Percentiles rank a stretch among this genome's conserved stretches.
phyloP scores from a whole-genome alignment of 2,113 vertebrate species.

The Spheniscus mendiculus region DNA sequence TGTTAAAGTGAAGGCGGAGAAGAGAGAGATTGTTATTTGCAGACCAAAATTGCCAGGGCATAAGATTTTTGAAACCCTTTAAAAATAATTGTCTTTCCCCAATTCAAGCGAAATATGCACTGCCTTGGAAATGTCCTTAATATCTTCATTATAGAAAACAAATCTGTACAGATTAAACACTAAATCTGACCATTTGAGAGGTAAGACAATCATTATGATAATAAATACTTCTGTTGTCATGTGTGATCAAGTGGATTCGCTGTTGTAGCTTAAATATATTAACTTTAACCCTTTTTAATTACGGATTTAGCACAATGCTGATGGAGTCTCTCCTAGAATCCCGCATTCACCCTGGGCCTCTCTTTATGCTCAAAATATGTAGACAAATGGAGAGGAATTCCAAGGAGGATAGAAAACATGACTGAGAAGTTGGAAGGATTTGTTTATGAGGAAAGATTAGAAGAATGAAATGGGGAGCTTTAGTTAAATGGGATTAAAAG shows the following conservation, averaged over 20 bases:
- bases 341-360: slow-evolving; percentile 2
- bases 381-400: slow-evolving; percentile 51
- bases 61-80: background rate
- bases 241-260: slow-evolving; percentile 48
- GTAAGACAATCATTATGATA: slow-evolving; percentile 56
- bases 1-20: background rate
- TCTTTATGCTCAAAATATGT: slow-evolving; percentile 59
- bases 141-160: slow-evolving; percentile 46
- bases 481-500: slow-evolving; percentile 51
- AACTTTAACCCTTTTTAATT: slow-evolving; percentile 66
- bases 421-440: slow-evolving; percentile 50
- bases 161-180: slow-evolving; percentile 56
- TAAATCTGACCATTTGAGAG: slow-evolving; percentile 52
- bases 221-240: slow-evolving; percentile 62
- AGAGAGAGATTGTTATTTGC: background rate
- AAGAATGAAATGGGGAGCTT: slow-evolving; percentile 25
- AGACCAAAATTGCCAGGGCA: background rate
- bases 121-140: slow-evolving; percentile 27
- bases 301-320: slow-evolving; percentile 42
- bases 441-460: slow-evolving; percentile 50
- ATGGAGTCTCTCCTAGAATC: background rate
- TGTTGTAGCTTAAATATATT: slow-evolving; percentile 58
- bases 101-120: background rate
- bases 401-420: slow-evolving; percentile 57
- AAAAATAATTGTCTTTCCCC: background rate